Conservation (phyloP, 2,113 vertebrate genomes). For the Eurypyga helias region DNA sequence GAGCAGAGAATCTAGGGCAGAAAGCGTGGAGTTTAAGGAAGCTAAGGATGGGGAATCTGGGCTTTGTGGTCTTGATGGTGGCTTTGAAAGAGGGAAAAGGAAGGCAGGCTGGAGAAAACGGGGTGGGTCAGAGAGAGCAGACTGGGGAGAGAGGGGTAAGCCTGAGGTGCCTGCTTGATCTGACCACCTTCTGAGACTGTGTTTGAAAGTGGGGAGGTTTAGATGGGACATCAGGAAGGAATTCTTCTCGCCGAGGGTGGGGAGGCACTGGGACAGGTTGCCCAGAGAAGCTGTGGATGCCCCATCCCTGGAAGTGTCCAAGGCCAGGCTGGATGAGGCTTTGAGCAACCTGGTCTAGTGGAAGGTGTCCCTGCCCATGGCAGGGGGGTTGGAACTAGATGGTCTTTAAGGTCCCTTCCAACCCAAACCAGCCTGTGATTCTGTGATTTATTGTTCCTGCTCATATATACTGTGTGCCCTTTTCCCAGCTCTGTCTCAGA, state of each 20-base stretch:
- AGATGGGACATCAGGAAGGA: no score
- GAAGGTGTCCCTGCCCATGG: no score
- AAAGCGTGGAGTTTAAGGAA: background rate
- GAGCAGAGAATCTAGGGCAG: background rate
- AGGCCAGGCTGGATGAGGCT: no score
- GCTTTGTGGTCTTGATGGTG: background rate
- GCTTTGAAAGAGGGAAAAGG: background rate
- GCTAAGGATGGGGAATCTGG: background rate
- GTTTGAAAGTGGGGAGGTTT: no score
- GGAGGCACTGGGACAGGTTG: no score
- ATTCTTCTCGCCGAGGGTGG: no score
- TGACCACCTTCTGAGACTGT: background rate
- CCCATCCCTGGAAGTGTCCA: no score
- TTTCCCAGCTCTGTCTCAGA: background rate
- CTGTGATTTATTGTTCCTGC: background rate
- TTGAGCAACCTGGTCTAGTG: no score
- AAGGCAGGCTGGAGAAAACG: background rate
- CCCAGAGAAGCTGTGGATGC: no score
- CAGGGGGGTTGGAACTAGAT: no score
- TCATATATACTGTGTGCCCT: background rate
- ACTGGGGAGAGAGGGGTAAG: accelerated
- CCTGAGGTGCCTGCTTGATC: background rate
- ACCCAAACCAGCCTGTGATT: no score
- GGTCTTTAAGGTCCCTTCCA: no score
- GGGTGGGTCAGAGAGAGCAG: background rate